Base-by-base conservation (phyloP, 2,888 invertebrate genomes). In the Octodonta nipae region DNA sequence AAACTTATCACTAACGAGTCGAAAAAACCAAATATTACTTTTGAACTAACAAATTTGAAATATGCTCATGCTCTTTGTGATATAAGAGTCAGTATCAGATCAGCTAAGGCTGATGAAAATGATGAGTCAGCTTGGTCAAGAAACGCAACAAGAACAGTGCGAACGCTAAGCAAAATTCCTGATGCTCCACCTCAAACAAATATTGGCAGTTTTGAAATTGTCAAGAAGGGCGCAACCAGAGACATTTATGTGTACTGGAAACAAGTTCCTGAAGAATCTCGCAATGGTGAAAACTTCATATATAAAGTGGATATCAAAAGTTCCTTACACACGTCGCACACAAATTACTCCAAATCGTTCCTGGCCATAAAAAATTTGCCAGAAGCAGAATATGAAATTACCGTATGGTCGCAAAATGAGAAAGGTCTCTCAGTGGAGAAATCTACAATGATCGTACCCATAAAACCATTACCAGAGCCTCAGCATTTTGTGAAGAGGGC, bases 241-340 rank as follows among this genome's bases (percentile, higher is more conserved):
- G 68, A 74, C 32, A 64, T 84, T 25, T 73, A 74, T 54, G 63
- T 87, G 13, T 87, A 85, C 56, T 88, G 87, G 86, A 75, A 81
- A 52, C 71, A 77, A 41, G 68, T 87, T 30, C 70, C 73, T 12
- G 67, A 68, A 26, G 69, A 70, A 51, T 67, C 76, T 44, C 70
- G 78, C 47, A 84, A 84, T 51, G 87, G 85, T 12, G 71, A 73
- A 4, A 69, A 78, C 50, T 84, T 87, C 50, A 66, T 66, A 2
- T 87, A 87, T 52, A 64, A 66, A 42, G 68, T 83, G n/a, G 58
- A 54, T 6, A 7, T 20, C 20, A 20, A 20, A n/a, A 7, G n/a
- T 20, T 20, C 20, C n/a, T 20, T 20, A 20, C 20, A 20, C 20
- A 20, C 20, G 20, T 20, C 6, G n/a, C 20, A 20, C 20, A 20